Evolutionary conservation across 2,888 invertebrate genomes (phyloP), one percentile per base, ranked within the genome.

Genomic region (Ophion obscuratus): DNA sequence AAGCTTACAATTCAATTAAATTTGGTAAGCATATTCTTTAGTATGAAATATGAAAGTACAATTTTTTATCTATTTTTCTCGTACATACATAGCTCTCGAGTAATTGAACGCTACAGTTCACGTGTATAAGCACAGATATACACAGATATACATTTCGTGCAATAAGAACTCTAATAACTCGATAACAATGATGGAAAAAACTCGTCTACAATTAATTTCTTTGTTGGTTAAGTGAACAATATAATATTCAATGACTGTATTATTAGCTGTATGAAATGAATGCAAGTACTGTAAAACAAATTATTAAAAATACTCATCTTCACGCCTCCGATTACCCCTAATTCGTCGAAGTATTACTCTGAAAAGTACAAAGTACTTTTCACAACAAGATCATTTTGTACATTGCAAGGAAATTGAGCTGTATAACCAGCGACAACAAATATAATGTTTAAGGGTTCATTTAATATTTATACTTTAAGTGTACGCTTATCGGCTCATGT

Each of bases 391-490:
- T 66, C 24, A 66, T 66, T 66, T 66, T 66, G 27, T 66, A 66
- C 64, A 36, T 66, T 66, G 31, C 31, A 66, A 66, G 64, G 64
- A 66, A 66, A 66, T 66, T 66, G 64, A 27, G 64, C 64, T 64
- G 64, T 31, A 64, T 64, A 27, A 64, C 31, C 31, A 64, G 64
- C 64, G 27, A 27, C 64, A 64, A 64, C 64, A 64, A 10, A 64
- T 64, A 64, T 64, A 27, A 64, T 64, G 31, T 27, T 27, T 27
- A 64, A 64, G 64, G 27, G 64, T 64, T 64, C 27, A 64, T 64
- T 64, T 27, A 27, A 9, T 64, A 64, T 27, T 11, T 64, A 27
- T 64, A 64, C 31, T 31, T 31, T 2, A 31, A 31, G 4, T 31
- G 31, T 31, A 31, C 31, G 31, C 31, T 31, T 31, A 31, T 31